Conservation (phyloP, 2,797 vertebrate genomes). For the Mus minutoides region DNA sequence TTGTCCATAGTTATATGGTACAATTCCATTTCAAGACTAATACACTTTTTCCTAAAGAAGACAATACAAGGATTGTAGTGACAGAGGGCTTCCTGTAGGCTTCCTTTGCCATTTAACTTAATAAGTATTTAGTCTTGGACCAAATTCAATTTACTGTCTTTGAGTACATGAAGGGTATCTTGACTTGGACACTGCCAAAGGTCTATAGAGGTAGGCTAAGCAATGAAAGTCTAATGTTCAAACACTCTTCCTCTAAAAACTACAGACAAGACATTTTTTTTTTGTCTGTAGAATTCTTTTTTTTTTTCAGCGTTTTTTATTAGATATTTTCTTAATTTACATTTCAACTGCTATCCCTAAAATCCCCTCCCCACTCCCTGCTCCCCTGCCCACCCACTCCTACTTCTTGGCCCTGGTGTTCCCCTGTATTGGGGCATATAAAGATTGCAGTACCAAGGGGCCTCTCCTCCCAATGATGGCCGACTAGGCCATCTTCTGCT, state of each 20-base stretch:
- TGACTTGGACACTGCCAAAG: background rate
- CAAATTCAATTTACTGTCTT: conserved; percentile 12
- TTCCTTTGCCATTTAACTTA: background rate
- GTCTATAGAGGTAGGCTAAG: background rate
- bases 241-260: background rate
- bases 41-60: background rate
- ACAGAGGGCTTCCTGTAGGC: conserved; percentile 29
- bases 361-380: too few species aligned
- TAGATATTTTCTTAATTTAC: too few species aligned
- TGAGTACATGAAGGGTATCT: background rate
- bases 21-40: background rate
- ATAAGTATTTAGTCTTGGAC: conserved; percentile 12
- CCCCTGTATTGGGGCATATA: too few species aligned
- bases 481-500: too few species aligned
- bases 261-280: background rate
- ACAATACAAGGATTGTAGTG: background rate
- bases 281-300: too few species aligned
- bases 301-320: too few species aligned
- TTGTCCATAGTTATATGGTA: background rate
- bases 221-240: background rate
- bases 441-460: too few species aligned
- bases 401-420: too few species aligned
- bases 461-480: too few species aligned
- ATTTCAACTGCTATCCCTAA: too few species aligned
- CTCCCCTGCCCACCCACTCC: too few species aligned